Conservation (phyloP, 2,888 invertebrate species). For the Parapristionchus giblindavisi region DNA sequence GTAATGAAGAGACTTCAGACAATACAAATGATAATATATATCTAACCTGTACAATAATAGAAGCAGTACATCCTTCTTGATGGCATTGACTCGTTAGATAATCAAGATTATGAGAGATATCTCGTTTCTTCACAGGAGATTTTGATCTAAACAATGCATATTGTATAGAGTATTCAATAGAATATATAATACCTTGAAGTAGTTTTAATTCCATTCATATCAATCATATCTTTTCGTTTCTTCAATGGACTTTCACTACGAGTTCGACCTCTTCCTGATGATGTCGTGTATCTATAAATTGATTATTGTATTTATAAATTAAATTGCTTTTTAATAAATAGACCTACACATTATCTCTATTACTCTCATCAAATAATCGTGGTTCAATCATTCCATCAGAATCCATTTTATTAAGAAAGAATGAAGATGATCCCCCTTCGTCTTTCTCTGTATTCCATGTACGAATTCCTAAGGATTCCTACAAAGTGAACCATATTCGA, state of each 20-base stretch:
- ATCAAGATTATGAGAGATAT: constrained; percentile 61
- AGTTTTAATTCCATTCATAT: background rate
- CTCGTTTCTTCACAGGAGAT: constrained; percentile 45
- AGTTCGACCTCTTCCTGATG: background rate
- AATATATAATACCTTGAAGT: background rate
- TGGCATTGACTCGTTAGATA: constrained; percentile 67
- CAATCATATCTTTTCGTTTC: constrained; percentile 8
- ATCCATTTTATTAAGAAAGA: constrained; percentile 27
- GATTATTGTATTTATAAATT: background rate
- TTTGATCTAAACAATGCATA: constrained; percentile 45
- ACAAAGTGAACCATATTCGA: background rate
- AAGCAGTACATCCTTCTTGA: constrained; percentile 65
- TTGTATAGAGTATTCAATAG: background rate
- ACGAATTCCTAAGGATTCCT: constrained; percentile 57
- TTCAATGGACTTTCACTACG: constrained; percentile 29
- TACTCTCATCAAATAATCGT: constrained; percentile 2
- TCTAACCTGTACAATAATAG: constrained; percentile 63
- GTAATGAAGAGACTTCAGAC: too few species aligned
- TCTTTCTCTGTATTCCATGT: constrained; percentile 58
- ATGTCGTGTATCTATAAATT: too few species aligned
- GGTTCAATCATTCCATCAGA: constrained; percentile 7
- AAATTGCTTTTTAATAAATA: background rate
- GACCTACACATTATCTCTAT: constrained; percentile 7
- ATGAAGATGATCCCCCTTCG: constrained; percentile 17
- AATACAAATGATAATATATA: background rate